Conservation (phyloP, 1,140 invertebrate species). For the Formica exsecta region DNA sequence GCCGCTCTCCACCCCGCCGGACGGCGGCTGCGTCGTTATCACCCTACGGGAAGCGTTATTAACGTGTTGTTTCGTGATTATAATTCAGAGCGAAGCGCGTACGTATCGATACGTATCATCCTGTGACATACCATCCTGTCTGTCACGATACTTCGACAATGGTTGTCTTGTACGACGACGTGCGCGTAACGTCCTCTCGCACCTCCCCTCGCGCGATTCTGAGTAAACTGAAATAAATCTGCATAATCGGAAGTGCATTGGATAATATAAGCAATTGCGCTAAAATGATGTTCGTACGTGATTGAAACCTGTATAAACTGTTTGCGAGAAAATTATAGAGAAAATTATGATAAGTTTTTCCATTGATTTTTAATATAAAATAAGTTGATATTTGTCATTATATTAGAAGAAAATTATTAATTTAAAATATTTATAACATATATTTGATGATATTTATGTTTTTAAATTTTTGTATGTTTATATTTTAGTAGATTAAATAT, state of each 20-base stretch:
- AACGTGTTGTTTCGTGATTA: constrained; percentile 63
- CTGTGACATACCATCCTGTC: neutral
- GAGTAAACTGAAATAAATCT: neutral
- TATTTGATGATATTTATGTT: neutral
- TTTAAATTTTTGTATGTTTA: neutral
- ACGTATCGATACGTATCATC: neutral
- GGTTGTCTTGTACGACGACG: neutral
- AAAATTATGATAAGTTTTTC: neutral
- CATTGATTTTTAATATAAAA: neutral
- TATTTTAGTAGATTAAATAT: neutral
- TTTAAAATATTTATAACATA: neutral
- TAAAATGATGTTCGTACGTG: neutral
- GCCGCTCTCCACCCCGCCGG: constrained; percentile 45
- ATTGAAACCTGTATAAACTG: neutral
- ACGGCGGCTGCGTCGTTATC: constrained; percentile 53
- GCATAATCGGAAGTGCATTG: neutral
- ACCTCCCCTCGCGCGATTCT: neutral
- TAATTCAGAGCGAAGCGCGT: constrained; percentile 19
- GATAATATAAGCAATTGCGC: neutral
- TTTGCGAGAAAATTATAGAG: neutral
- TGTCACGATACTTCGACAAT: neutral
- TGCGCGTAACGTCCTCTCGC: neutral
- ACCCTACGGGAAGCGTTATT: constrained; percentile 69
- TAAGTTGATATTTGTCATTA: neutral
- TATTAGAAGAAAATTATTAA: neutral